Percentiles rank a stretch among this genome's conserved stretches.
These are phyloP conservation scores for Coregonus ussuriensis DNA, from an alignment of 2,797 vertebrate species.

Conservation along the genomic window DNA sequence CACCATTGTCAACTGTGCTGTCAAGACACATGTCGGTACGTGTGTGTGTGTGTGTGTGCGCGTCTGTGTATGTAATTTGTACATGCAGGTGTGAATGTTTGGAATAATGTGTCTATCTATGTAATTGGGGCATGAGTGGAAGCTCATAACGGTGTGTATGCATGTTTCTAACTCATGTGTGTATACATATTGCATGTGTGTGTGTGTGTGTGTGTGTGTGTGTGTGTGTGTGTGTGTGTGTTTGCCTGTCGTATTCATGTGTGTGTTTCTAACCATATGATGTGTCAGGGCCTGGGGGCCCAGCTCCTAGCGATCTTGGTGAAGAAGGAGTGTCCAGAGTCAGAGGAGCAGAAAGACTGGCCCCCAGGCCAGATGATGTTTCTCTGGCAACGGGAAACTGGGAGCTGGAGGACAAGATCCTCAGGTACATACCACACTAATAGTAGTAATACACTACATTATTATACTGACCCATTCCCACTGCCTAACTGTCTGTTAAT, in stretches of 20 bases:
- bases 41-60: not conserved
- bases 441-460: too few species aligned
- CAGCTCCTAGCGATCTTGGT: constrained; percentile 88
- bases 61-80: not conserved
- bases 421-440: constrained; percentile 70
- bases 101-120: too few species aligned
- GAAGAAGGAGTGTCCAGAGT: constrained; percentile 83
- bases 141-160: too few species aligned
- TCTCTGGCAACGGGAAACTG: constrained; percentile 79
- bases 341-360: constrained; percentile 73
- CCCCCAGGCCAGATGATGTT: too few species aligned
- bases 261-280: not conserved
- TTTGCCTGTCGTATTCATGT: too few species aligned
- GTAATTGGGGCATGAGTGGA: too few species aligned
- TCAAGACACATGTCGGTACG: constrained; percentile 84
- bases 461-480: too few species aligned
- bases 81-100: too few species aligned
- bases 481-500: not conserved
- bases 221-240: too few species aligned
- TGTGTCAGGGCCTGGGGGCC: constrained; percentile 83
- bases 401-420: constrained; percentile 88
- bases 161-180: too few species aligned
- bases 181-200: too few species aligned
- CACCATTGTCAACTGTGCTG: constrained; percentile 90
- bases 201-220: too few species aligned